Evolutionary conservation across 2,113 vertebrate species (phyloP), one percentile per base, ranked within the genome.

Genomic region (Dipodomys stephensi): DNA sequence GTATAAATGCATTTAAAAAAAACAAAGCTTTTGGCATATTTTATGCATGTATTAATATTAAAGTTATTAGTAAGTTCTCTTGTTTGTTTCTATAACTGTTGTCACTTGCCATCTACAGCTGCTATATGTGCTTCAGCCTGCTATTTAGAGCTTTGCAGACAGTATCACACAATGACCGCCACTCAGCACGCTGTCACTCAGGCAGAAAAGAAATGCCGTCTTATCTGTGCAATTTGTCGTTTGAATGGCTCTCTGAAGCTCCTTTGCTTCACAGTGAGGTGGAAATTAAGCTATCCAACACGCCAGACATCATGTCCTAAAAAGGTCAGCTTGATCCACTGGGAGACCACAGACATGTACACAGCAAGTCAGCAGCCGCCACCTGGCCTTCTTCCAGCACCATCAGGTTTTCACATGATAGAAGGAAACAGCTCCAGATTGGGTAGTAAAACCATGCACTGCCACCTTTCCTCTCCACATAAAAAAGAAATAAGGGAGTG

Each of bases 161-260:
- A 74, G 91, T 76, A 91, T 92, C 64, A 53, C 11, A 25, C 67
- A 86, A 83, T 79, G 77, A 83, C 39, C 25, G 28, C 64, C 87
- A 96, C 78, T 95, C 77, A 84, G 83, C 84, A 93, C 23, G 30
- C 3, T 95, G 92, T 91, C 94, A 95, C 67, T 87, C 80, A 79
- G 76, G 30, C 44, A 93, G 69, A 89, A 89, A 93, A 93, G 44
- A 93, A 92, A 92, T 76, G 73, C 28, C 81, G 62, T 67, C 83
- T 94, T 90, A 96, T 96, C 96, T 97, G 53, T 82, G 69, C n/a
- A 86, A 71, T 92, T 89, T 88, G 86, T 95, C 87, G 77, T 57
- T 62, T 1, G 9, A 83, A 92, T 62, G 94, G 85, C 88, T 91
- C 49, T 93, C 86, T 62, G 86, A 92, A 96, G 60, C 49, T 20